Base-by-base conservation (phyloP, 2,797 vertebrate genomes). In the Streptopelia turtur region DNA sequence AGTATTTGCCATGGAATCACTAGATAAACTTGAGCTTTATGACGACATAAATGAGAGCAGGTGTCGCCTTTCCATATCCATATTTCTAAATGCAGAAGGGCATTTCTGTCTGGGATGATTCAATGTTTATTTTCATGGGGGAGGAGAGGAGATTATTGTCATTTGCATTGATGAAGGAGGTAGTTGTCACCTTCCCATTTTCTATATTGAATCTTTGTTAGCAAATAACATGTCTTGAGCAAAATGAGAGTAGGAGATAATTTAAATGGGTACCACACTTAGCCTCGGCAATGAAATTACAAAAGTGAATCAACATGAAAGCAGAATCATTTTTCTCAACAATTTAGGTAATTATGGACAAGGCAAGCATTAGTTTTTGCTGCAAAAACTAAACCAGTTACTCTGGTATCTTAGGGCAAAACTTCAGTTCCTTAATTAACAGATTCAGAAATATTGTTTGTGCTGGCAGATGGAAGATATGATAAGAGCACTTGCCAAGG, bases 301-400 rank as follows among this genome's bases (percentile, higher is more conserved):
- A 79, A 69, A 97, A 95, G 94, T 94, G 95, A 97, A 96, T 95
- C 88, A 91, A 90, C 97, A 86, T 88, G 96, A 97, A 97, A 96
- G 93, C 89, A 81, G 77, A 93, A 94, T 21, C 1, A 10, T 76
- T 82, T 94, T 78, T 20, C 85, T 86, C 87, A n/a, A 95, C 83
- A 90, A 88, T 95, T 93, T 92, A 81, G 76, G 79, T 94, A 96
- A 95, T 95, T 95, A 86, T 52, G 95, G 93, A 79, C 95, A 93
- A 96, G 83, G 43, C 79, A 72, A 76, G 31, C 89, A 68, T 86
- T 76, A 72, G 69, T 68, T 93, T 90, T 92, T 59, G 12, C 61
- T 61, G 91, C 65, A 70, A 57, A 90, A 92, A 72, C 75, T 7
- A 59, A 91, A 86, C 72, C 77, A 86, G 93, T 78, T 90, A 27